Percentiles rank a stretch among this genome's conserved stretches.
phyloP scores from a whole-genome alignment of 1,140 invertebrate genomes.

The Cydia pomonella region DNA sequence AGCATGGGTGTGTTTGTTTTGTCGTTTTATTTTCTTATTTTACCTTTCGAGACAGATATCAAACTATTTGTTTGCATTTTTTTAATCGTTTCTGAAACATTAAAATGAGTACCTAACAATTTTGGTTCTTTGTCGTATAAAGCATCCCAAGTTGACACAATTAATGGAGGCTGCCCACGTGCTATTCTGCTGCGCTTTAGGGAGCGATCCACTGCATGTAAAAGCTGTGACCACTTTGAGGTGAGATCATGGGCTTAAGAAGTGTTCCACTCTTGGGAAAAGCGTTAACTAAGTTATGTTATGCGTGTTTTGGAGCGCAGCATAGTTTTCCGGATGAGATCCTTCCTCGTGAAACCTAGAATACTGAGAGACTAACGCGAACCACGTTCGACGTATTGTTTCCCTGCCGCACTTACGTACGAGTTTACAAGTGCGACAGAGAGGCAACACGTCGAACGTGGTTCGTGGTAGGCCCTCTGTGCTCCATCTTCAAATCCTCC shows the following conservation, averaged over 20 bases:
- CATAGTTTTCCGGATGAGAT: background rate
- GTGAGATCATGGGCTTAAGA: background rate
- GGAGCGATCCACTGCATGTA: background rate
- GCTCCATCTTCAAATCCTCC: too few relatives aligned
- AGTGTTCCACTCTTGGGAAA: too few relatives aligned
- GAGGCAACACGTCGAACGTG: too few relatives aligned
- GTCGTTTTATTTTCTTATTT: background rate
- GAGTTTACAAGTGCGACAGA: too few relatives aligned
- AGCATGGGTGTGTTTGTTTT: constrained; percentile 16
- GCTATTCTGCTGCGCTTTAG: background rate
- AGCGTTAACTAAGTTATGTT: background rate
- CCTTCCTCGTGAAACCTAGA: background rate
- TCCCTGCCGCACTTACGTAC: too few relatives aligned
- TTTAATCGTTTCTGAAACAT: background rate
- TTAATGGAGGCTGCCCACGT: constrained; percentile 21
- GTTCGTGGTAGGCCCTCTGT: too few relatives aligned
- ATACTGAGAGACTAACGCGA: too few relatives aligned
- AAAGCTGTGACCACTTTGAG: background rate
- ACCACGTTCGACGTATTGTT: too few relatives aligned
- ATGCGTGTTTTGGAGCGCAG: background rate
- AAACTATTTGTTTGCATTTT: background rate
- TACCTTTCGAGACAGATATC: background rate
- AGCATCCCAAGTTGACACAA: constrained; percentile 16
- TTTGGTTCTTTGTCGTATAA: constrained; percentile 4
- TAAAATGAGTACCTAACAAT: background rate